These are phyloP conservation scores for Bergia sp. DNA, from an alignment of 92 coral and sea anemone species.

Conservation along the genomic window DNA sequence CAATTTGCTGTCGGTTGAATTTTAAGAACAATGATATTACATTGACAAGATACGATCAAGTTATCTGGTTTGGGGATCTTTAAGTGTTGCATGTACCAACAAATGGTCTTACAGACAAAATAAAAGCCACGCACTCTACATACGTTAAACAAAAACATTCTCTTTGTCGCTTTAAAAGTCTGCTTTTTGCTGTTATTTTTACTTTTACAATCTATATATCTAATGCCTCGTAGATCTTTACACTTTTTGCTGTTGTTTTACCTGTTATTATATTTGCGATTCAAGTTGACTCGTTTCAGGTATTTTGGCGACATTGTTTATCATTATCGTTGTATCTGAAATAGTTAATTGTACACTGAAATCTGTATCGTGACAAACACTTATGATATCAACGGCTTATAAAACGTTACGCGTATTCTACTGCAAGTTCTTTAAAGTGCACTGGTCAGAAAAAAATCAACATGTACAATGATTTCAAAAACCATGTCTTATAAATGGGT, in stretches of 20 bases:
- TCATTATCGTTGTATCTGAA: too few species aligned
- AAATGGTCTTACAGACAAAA: neutral
- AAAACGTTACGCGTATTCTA: neutral
- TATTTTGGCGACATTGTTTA: neutral
- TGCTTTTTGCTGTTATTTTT: neutral
- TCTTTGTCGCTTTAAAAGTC: neutral
- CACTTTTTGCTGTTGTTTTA: neutral
- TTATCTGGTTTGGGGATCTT: neutral
- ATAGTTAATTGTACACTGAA: neutral
- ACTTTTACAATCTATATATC: neutral
- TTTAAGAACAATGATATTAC: neutral
- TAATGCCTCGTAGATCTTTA: neutral
- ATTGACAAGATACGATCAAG: conserved; percentile 1
- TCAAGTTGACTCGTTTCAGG: neutral
- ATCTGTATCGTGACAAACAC: neutral
- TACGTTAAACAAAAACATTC: neutral
- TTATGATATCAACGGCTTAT: neutral
- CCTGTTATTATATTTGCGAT: neutral
- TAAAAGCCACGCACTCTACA: neutral
- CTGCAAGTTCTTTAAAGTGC: neutral
- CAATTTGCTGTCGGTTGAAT: neutral
- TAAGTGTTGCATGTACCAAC: neutral
- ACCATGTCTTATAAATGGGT: too few species aligned
- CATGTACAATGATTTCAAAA: neutral
- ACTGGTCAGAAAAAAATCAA: neutral